phyloP scores from a whole-genome alignment of 2,113 vertebrate species.

The Leucosticte australis region DNA sequence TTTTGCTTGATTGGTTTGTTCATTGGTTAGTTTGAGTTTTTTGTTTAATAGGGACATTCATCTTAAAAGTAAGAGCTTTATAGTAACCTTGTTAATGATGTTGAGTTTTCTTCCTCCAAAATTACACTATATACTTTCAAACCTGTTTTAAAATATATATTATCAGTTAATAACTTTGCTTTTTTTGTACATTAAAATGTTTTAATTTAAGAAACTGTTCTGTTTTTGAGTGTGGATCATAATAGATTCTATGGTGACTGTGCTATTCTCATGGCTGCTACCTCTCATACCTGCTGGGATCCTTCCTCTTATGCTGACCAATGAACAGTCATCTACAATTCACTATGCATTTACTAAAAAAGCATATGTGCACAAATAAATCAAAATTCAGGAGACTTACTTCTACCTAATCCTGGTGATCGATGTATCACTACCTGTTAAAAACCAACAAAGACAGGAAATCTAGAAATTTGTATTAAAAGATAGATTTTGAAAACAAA shows the following conservation, averaged over 20 bases:
- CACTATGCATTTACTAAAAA: constrained; percentile 2
- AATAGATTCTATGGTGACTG: not conserved
- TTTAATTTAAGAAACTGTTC: constrained; percentile 10
- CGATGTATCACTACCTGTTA: not conserved
- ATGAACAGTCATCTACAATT: constrained; percentile 12
- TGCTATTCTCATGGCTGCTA: not conserved
- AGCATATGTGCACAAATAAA: not conserved
- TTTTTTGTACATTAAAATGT: constrained; percentile 3
- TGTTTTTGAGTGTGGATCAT: not conserved
- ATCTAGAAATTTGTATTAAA: not conserved
- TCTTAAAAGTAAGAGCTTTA: not conserved
- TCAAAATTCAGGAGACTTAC: not conserved
- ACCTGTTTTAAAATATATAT: not conserved
- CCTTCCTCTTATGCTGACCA: not conserved
- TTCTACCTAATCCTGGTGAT: not conserved
- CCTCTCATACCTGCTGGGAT: not conserved
- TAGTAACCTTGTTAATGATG: not conserved
- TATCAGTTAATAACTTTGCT: not conserved
- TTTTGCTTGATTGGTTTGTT: not conserved
- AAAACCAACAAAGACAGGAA: not conserved
- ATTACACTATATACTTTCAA: not conserved
- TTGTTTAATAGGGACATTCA: not conserved
- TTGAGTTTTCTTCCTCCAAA: not conserved
- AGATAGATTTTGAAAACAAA: not conserved
- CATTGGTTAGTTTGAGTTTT: not conserved